Evolutionary conservation across 2,113 vertebrate genomes (phyloP).

Genomic region (Felis chaus): DNA sequence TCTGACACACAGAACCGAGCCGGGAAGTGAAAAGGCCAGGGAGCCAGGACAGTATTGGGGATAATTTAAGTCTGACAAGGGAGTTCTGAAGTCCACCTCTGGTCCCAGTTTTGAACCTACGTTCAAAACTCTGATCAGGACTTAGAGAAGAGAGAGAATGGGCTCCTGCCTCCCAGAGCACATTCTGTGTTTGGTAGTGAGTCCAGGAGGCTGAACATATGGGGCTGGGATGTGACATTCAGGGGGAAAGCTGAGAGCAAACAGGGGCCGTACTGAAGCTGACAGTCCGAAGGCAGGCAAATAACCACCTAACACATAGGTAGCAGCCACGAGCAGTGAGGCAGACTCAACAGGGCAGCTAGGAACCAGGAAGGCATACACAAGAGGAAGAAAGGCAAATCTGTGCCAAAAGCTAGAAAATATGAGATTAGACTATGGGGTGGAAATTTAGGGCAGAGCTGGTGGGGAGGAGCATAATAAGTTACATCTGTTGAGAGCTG

Average conservation of each 20-base stretch:
- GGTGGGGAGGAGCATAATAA: not conserved
- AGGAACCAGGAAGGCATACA: not conserved
- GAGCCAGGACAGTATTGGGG: not conserved
- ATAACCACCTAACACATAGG: not conserved
- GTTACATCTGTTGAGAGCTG: not conserved
- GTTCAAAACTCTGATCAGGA: not conserved
- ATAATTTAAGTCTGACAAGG: not conserved
- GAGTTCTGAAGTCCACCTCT: constrained; percentile 19
- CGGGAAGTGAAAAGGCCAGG: not conserved
- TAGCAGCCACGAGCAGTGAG: not conserved
- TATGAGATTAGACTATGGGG: not conserved
- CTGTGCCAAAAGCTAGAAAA: constrained; percentile 1
- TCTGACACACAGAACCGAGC: not conserved
- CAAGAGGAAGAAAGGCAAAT: not conserved
- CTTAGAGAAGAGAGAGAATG: not conserved
- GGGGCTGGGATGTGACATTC: not conserved
- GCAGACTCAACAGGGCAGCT: not conserved
- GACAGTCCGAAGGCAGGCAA: not conserved
- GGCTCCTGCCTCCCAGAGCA: not conserved
- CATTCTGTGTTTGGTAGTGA: not conserved
- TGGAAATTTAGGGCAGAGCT: not conserved
- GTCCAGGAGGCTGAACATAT: not conserved
- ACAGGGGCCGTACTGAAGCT: not conserved
- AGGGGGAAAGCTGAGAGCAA: not conserved
- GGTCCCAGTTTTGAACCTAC: not conserved